phyloP scores from a whole-genome alignment of 2,113 vertebrate species.

The Callaeas wilsoni region DNA sequence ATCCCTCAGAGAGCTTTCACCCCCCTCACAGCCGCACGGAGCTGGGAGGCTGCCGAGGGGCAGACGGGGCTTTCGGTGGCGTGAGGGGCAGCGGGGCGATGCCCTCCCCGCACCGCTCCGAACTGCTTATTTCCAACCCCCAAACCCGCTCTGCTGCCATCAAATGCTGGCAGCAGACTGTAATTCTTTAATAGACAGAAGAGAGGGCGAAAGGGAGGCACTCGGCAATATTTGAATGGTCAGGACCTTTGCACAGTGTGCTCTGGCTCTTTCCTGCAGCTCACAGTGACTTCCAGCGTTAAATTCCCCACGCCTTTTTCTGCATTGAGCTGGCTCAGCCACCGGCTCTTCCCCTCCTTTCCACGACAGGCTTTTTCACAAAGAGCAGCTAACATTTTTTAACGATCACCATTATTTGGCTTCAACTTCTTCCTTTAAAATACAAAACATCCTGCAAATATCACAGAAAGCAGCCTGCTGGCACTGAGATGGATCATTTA shows the following conservation, averaged over 20 bases:
- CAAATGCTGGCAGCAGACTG: rapidly evolving
- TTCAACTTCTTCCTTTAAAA: background rate
- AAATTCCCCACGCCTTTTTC: background rate
- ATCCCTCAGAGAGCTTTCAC: background rate
- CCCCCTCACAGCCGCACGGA: too few relatives aligned
- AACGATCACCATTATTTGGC: background rate
- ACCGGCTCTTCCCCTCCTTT: background rate
- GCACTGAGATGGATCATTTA: background rate
- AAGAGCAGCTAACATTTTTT: background rate
- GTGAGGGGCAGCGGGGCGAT: background rate
- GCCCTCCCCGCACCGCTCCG: rapidly evolving
- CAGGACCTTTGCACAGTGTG: background rate
- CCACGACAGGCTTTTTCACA: background rate
- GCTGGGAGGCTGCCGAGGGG: too few relatives aligned
- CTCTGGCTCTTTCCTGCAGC: background rate
- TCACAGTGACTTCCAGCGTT: background rate
- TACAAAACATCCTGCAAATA: background rate
- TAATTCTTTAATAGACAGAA: rapidly evolving
- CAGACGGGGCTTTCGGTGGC: too few relatives aligned
- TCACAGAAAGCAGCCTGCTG: background rate
- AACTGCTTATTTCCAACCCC: rapidly evolving
- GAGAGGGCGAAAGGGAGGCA: background rate
- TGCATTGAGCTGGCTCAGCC: background rate
- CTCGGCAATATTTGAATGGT: rapidly evolving
- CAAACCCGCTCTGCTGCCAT: background rate